Conservation (phyloP, 2,113 vertebrate species). For the Tachycineta bicolor region DNA sequence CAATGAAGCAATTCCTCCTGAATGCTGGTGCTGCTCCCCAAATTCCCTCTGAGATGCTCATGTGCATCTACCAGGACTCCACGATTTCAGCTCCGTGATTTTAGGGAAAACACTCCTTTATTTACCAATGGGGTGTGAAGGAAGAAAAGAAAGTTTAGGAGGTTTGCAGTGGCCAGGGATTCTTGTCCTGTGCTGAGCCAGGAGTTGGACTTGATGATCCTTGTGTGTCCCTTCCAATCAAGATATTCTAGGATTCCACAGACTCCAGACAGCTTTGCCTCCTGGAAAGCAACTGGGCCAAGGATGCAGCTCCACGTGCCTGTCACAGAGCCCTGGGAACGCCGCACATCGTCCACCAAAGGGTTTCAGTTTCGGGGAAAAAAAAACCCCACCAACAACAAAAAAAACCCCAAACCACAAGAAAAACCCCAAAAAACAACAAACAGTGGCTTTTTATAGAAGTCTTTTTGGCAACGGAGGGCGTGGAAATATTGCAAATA, state of each 20-base stretch:
- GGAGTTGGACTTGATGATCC: not conserved
- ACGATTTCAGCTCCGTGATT: not conserved
- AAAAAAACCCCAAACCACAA: not conserved
- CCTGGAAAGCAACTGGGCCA: not conserved
- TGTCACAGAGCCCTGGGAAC: not conserved
- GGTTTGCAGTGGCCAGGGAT: not conserved
- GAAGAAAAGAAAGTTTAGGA: not conserved
- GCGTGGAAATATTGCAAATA: constrained; percentile 61
- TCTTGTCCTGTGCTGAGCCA: not conserved
- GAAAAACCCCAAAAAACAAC: not conserved
- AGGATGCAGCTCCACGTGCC: not conserved
- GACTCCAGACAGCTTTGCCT: not conserved
- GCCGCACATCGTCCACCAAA: not conserved
- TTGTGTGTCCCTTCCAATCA: not conserved
- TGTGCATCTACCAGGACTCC: not conserved
- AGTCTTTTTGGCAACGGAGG: constrained; percentile 3
- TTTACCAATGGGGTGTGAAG: not conserved
- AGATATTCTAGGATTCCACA: not conserved
- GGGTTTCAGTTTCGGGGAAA: not conserved
- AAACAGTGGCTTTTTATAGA: constrained; percentile 49
- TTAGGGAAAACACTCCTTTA: not conserved
- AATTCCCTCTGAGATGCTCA: not conserved
- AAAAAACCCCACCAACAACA: not conserved
- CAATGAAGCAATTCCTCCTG: not conserved
- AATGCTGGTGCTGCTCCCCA: not conserved